Conservation (phyloP, 2,888 invertebrate species). For the Pammene aurita region DNA sequence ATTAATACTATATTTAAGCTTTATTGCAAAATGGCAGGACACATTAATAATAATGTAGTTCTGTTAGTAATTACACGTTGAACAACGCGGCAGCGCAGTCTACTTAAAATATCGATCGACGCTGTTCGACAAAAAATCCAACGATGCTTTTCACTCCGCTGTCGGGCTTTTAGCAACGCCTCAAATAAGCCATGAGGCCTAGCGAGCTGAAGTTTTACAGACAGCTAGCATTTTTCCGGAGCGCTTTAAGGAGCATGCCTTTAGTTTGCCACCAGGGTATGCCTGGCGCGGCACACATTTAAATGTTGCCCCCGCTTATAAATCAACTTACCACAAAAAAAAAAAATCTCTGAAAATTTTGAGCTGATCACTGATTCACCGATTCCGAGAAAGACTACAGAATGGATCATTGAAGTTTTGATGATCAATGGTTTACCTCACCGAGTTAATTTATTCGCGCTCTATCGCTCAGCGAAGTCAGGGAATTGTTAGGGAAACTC, state of each 20-base stretch:
- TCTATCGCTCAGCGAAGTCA: constrained; percentile 31
- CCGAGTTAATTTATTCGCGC: constrained; percentile 30
- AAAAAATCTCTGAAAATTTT: constrained; percentile 5
- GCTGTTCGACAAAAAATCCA: constrained; percentile 30
- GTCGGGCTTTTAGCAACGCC: constrained; percentile 30
- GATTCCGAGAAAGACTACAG: constrained; percentile 7
- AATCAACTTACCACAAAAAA: constrained; percentile 10
- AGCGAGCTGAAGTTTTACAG: constrained; percentile 27
- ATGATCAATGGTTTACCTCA: constrained; percentile 32
- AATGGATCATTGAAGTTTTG: constrained; percentile 14
- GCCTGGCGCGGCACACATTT: constrained; percentile 11
- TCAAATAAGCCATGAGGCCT: constrained; percentile 30
- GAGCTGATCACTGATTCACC: constrained; percentile 15
- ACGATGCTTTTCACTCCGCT: constrained; percentile 26
- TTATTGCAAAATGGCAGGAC: constrained; percentile 21
- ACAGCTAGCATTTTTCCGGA: constrained; percentile 29
- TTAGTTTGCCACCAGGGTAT: constrained; percentile 3
- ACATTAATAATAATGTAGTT: constrained; percentile 31
- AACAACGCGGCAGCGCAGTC: constrained; percentile 24
- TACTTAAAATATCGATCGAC: constrained; percentile 22
- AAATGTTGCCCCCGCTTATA: constrained; percentile 19
- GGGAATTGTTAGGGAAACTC: constrained; percentile 35
- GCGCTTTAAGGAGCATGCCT: constrained; percentile 20
- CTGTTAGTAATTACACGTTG: constrained; percentile 29
- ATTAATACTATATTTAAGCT: constrained; percentile 26